A percentile compares a stretch with the other conserved stretches of the same genome.
Conservation (phyloP, 2,888 invertebrate species). For the Flexamia atlantica region DNA sequence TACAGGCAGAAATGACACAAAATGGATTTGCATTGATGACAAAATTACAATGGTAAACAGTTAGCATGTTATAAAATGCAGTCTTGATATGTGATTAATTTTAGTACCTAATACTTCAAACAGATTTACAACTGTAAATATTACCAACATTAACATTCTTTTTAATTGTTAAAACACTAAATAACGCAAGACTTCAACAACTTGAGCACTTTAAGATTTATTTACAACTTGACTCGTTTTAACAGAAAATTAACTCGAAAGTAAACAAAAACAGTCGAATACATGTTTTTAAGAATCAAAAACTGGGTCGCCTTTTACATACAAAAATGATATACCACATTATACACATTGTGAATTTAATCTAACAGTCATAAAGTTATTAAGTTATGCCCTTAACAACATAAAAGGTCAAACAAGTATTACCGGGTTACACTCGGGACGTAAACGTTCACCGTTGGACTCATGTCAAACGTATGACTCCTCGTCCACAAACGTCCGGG, state of each 20-base stretch:
- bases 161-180: not conserved
- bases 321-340: too few species aligned
- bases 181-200: slow-evolving; percentile 39
- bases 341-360: too few species aligned
- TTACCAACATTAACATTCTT: not conserved
- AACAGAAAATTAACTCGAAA: not conserved
- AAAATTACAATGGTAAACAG: slow-evolving; percentile 32
- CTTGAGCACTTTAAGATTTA: slow-evolving; percentile 37
- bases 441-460: slow-evolving; percentile 6
- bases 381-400: not conserved
- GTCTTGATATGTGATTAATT: slow-evolving; percentile 37
- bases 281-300: not conserved
- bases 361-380: not conserved
- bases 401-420: not conserved
- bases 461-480: slow-evolving; percentile 72
- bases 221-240: slow-evolving; percentile 2
- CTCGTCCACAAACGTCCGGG: slow-evolving; percentile 71
- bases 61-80: slow-evolving; percentile 16
- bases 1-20: slow-evolving; percentile 40
- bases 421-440: slow-evolving; percentile 19
- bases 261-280: too few species aligned
- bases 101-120: not conserved
- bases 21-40: not conserved
- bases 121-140: not conserved
- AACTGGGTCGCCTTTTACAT: too few species aligned